Percentiles rank a stretch among this genome's conserved stretches.
phyloP scores from a whole-genome alignment of 2,888 invertebrate genomes.

The Minunthozetes semirufus region DNA sequence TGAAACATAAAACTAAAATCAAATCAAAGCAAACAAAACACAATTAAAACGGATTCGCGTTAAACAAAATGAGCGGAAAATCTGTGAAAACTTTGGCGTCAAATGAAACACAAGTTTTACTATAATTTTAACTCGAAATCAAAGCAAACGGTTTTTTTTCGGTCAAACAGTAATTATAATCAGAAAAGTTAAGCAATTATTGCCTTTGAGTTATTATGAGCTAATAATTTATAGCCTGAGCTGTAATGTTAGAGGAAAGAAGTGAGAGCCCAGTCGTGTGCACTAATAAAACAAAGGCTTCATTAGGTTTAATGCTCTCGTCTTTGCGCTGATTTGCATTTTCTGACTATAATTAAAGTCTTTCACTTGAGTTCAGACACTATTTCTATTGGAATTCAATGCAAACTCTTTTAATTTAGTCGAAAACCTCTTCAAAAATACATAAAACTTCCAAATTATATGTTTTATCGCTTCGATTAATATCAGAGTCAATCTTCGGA shows the following conservation, averaged over 20 bases:
- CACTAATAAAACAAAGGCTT: constrained; percentile 19
- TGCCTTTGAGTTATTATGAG: background rate
- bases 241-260: background rate
- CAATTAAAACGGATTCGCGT: too few relatives aligned
- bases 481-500: background rate
- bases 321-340: constrained; percentile 14
- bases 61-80: too few relatives aligned
- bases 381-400: background rate
- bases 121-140: background rate
- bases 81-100: too few relatives aligned
- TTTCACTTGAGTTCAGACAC: background rate
- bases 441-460: background rate
- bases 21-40: too few relatives aligned
- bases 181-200: constrained; percentile 20
- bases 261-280: background rate
- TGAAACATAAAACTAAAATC: too few relatives aligned
- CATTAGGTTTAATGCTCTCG: constrained; percentile 15
- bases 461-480: background rate
- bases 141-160: constrained; percentile 2
- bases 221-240: constrained; percentile 15
- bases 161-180: constrained; percentile 5
- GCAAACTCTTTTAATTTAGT: background rate
- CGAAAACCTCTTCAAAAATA: too few relatives aligned
- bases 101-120: too few relatives aligned
- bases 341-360: constrained; percentile 19